Evolutionary conservation across 2,113 vertebrate species (phyloP), one percentile per base, ranked within the genome.

Genomic region (Heterotilapia buettikoferi): DNA sequence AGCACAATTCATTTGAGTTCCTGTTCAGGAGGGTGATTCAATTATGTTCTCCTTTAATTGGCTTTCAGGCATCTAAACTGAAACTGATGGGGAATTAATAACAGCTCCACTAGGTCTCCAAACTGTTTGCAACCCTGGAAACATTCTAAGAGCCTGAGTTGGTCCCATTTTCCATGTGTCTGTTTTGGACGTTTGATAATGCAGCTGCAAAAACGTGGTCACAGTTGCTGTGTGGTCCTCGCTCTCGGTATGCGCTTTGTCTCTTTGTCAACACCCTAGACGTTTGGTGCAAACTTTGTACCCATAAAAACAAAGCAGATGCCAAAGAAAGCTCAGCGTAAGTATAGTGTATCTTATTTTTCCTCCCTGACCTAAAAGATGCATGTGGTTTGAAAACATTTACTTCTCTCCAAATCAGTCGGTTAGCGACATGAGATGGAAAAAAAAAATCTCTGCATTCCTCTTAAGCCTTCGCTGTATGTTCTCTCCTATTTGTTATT

Each of bases 81-180:
- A 96, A 96, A 93, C 91, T 92, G 92, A 96, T 95, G 91, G 92
- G 88, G 92, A 95, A 96, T 95, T 95, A 96, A 96, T 95, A 94
- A 95, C 93, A 93, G 89, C 87, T 90, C 86, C 87, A 87, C 84
- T 93, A 93, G 91, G 88, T 93, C 91, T 89, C 84, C 76, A 76
- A 80, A 86, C 80, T 84, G 93, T 92, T 92, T 92, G 91, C 91
- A 93, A 88, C 90, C 90, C 87, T 93, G 85, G 93, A 94, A 94
- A 95, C 89, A 79, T 82, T 82, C 59, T 40, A 29, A 43, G 54
- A 90, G 86, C 59, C 76, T 53, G 53, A 59, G 14, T 63, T 76
- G 4, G 76, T 52, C 80, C 78, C 56, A 33, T 79, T 89, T 90
- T 85, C 88, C 84, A 61, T 33, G 61, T 80, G 40, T 88, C 56